A percentile compares a stretch with the other conserved stretches of the same genome.
Evolutionary conservation across 2,113 vertebrate species (phyloP).

Genomic region (Varanus salvator): DNA sequence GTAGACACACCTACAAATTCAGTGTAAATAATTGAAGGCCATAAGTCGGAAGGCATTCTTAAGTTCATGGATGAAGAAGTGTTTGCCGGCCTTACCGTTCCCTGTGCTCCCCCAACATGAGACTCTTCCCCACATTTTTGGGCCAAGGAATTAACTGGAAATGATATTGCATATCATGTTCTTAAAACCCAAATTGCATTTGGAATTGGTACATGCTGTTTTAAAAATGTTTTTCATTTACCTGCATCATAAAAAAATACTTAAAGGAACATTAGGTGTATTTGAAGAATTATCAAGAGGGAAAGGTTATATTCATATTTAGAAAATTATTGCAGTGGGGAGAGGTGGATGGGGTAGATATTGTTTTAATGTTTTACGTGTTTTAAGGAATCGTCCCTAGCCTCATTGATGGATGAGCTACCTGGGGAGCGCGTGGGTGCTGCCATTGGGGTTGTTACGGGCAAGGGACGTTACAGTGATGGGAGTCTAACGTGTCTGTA

Average conservation of each 20-base stretch:
- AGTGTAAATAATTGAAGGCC: background rate
- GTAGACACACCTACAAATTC: background rate
- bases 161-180: background rate
- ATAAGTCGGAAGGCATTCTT: background rate
- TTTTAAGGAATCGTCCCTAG: too few relatives aligned
- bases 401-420: too few relatives aligned
- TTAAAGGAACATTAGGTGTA: background rate
- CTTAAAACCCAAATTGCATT: background rate
- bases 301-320: too few relatives aligned
- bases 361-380: too few relatives aligned
- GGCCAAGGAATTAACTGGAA: background rate
- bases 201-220: background rate
- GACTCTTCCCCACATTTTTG: background rate
- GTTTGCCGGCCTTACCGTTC: background rate
- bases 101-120: background rate
- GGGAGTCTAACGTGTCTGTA: too few relatives aligned
- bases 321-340: too few relatives aligned
- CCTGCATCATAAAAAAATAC: background rate
- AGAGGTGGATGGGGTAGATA: too few relatives aligned
- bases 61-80: background rate
- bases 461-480: too few relatives aligned
- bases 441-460: too few relatives aligned
- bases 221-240: background rate
- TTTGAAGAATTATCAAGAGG: background rate
- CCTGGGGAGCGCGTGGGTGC: too few relatives aligned